Evolutionary conservation across 1,140 invertebrate species (phyloP), one percentile per base, ranked within the genome.

Genomic region (Ostrea edulis): DNA sequence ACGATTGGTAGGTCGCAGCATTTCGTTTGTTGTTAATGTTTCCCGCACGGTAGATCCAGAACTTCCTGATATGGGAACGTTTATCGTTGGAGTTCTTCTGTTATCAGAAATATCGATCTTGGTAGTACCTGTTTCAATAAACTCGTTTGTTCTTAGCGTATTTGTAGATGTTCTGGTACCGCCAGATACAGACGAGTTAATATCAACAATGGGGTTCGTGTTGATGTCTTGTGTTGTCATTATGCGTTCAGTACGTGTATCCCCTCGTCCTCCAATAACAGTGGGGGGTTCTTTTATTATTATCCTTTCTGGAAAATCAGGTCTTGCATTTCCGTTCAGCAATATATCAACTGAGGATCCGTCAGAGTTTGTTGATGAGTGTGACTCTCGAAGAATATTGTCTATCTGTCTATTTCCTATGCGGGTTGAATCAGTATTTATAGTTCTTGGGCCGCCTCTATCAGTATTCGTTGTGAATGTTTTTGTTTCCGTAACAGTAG

Each of bases 321-420:
- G 68, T 12, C 29, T 25, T 77, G 68, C 11, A 77, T 77, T 77
- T 3, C 68, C 68, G 35, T 77, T 77, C 25, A 77, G 11, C 25
- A 77, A 77, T 14, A 77, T 77, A 29, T 77, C 68, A 29, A 77
- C 68, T 29, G 68, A 77, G 2, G 68, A 77, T 14, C 68, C 68
- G 5, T 14, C 68, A 35, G 29, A 8, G 25, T 77, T 77, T 14
- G 68, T 77, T 14, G 68, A 77, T 9, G 68, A 77, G 29, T 77
- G 68, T 35, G 68, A 77, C 29, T 77, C 68, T 2, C 68, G 25
- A 29, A 77, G 68, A 77, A 77, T 77, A 35, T 11, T 77, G 25
- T 77, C 68, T 14, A 77, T 77, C 14, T 77, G 25, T 29, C 68
- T 77, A 35, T 77, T 77, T 12, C 68, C 68, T 29, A 25, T 29